phyloP scores from a whole-genome alignment of 2,888 invertebrate species.

The Melipona bicolor region DNA sequence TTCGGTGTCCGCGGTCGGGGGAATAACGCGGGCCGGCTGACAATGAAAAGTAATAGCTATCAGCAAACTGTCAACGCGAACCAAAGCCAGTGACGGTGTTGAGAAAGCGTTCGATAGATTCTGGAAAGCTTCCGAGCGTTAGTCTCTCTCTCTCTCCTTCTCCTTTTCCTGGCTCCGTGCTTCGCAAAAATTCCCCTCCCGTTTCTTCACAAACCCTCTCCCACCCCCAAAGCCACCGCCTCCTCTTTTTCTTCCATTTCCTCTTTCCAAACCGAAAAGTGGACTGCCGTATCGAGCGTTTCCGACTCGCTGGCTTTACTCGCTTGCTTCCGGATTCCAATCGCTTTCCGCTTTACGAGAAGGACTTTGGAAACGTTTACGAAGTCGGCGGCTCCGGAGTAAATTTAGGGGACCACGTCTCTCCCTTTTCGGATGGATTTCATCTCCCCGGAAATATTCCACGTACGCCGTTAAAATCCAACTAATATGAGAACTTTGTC shows the following conservation, averaged over 20 bases:
- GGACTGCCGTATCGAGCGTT: constrained; percentile 71
- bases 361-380: constrained; percentile 59
- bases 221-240: neutral
- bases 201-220: no score
- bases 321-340: constrained; percentile 67
- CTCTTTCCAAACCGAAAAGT: constrained; percentile 46
- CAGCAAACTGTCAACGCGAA: constrained; percentile 50
- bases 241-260: constrained; percentile 23
- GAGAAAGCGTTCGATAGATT: constrained; percentile 52
- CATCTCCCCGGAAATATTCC: neutral
- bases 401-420: constrained; percentile 42
- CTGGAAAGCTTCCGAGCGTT: constrained; percentile 35
- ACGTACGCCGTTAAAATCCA: constrained; percentile 8
- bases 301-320: constrained; percentile 68
- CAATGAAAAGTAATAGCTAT: constrained; percentile 63
- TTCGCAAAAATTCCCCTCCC: constrained; percentile 8
- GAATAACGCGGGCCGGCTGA: constrained; percentile 35
- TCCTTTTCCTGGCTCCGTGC: neutral
- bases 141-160: constrained; percentile 15
- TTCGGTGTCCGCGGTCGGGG: neutral
- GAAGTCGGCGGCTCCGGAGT: constrained; percentile 50
- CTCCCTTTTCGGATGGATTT: constrained; percentile 23
- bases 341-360: constrained; percentile 61
- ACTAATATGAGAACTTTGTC: neutral
- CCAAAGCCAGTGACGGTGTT: constrained; percentile 14